Evolutionary conservation across 2,888 invertebrate species (phyloP).

Genomic region (Erebia palarica): DNA sequence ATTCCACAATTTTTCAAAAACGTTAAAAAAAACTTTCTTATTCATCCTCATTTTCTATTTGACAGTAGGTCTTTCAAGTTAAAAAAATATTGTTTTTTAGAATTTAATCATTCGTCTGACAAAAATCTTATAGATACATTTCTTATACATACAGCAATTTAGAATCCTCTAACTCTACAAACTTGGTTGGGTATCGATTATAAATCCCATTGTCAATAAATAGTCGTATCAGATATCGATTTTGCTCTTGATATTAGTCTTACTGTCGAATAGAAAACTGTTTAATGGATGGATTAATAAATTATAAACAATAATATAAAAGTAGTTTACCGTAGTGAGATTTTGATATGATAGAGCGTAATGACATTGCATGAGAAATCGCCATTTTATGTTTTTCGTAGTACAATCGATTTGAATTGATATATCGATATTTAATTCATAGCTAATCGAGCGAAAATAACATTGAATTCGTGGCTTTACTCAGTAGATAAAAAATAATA

Average conservation of each 20-base stretch:
- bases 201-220: too few species aligned
- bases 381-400: not conserved
- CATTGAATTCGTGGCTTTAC: not conserved
- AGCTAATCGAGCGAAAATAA: not conserved
- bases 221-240: too few species aligned
- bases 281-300: not conserved
- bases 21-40: not conserved
- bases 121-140: too few species aligned
- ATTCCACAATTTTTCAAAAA: conserved; percentile 3
- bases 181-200: too few species aligned
- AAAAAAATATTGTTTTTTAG: too few species aligned
- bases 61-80: not conserved
- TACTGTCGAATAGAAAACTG: not conserved
- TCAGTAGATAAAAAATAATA: too few species aligned
- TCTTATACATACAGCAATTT: too few species aligned
- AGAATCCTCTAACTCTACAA: too few species aligned
- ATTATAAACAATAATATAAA: conserved; percentile 3
- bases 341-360: conserved; percentile 9
- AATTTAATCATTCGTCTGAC: too few species aligned
- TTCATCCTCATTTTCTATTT: not conserved
- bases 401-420: not conserved
- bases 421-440: not conserved
- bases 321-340: conserved; percentile 15
- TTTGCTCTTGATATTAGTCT: too few species aligned
- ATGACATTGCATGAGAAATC: not conserved